Evolutionary conservation across 1,140 invertebrate genomes (phyloP), one percentile per base, ranked within the genome.

Genomic region (Drosophila nikananu): DNA sequence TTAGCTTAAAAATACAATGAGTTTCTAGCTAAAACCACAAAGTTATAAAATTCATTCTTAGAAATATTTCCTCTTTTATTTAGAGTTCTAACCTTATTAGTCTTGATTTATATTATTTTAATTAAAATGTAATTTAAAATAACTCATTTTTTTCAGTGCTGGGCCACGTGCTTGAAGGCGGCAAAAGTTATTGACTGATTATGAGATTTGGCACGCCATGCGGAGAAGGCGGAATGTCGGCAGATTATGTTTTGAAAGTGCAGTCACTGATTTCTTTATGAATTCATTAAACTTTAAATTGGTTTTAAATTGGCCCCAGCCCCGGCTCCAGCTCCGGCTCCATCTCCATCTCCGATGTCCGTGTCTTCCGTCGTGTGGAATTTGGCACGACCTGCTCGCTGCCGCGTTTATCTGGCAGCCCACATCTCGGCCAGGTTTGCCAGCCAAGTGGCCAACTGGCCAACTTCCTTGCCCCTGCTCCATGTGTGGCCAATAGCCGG

Each of bases 101-200:
- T 23, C 5, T 5, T 39, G n/a, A 6, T 2, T 10, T 8, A 1
- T 2, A 19, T 27, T 19, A 5, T 59, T 27, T 17, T 8, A 2
- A 1, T 46, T 15, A 7, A 4, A 42, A 10, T 42, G 21, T 15
- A 10, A 9, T 13, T 37, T 15, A 19, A 10, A 19, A 37, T 1
- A 2, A 13, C 0, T 4, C 2, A n/a, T 4, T 23, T 66, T n/a
- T 55, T 71, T 19, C 51, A 77, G 76, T 71, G 68, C 67, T 55
- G 35, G 61, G 81, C 86, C 86, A 84, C 86, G 86, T 90, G 86
- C 86, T 77, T 70, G 75, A 86, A 86, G 86, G 81, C 86, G 86
- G 86, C 86, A 90, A 90, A 90, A 90, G 86, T 90, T 90, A 90
- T 90, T 90, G 86, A 90, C 86, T 90, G 86, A 90, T 90, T 90